Conservation (phyloP, 2,113 vertebrate genomes). For the Camarhynchus parvulus region DNA sequence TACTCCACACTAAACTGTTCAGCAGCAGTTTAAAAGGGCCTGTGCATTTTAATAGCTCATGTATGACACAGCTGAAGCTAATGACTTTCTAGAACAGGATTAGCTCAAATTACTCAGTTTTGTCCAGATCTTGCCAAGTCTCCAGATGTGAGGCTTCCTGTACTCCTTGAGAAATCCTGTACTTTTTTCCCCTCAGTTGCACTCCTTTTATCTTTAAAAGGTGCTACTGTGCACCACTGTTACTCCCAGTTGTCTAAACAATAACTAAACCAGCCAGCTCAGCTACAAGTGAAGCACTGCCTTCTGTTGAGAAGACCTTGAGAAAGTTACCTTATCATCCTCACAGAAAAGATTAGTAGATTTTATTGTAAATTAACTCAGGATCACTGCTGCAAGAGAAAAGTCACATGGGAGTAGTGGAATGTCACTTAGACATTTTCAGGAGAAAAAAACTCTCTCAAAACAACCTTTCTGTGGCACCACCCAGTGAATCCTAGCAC, state of each 20-base stretch:
- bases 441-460: background rate
- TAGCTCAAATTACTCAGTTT: conserved; percentile 4
- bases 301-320: background rate
- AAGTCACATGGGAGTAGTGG: background rate
- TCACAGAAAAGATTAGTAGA: background rate
- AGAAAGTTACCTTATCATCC: background rate
- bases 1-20: background rate
- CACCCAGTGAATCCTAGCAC: background rate
- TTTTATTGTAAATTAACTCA: background rate
- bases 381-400: background rate
- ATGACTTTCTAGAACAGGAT: conserved; percentile 24
- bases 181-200: background rate
- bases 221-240: background rate
- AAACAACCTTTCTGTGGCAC: background rate
- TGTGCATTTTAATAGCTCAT: background rate
- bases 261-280: background rate
- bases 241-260: background rate
- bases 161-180: background rate
- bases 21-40: background rate
- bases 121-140: conserved; percentile 11
- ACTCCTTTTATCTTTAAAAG: background rate
- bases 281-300: background rate
- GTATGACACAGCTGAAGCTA: background rate
- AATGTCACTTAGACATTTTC: background rate
- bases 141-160: conserved; percentile 34